phyloP scores from a whole-genome alignment of 2,797 vertebrate genomes.

The Rhynchonycteris naso region DNA sequence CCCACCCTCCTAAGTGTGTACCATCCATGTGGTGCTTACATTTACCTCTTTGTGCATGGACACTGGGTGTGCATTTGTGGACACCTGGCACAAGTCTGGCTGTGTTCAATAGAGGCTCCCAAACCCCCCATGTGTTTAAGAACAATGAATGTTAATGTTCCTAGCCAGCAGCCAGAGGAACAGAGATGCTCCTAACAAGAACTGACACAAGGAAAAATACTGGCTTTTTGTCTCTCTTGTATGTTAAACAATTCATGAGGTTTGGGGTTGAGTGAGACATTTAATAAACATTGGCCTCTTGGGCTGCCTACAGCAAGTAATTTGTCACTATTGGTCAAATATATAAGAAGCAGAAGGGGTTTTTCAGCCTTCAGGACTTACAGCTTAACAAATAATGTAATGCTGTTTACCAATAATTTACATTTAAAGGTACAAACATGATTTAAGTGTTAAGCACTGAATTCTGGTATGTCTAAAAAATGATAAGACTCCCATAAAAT shows the following conservation, averaged over 20 bases:
- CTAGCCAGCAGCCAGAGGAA: constrained; percentile 83
- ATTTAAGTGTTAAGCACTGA: constrained; percentile 69
- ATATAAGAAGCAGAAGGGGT: constrained; percentile 79
- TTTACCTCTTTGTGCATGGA: neutral
- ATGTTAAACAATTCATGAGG: constrained; percentile 89
- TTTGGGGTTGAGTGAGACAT: constrained; percentile 84
- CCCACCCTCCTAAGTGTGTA: neutral
- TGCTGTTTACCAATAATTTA: constrained; percentile 76
- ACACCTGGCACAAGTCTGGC: neutral
- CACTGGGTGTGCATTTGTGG: constrained; percentile 32
- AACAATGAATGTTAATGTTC: constrained; percentile 83
- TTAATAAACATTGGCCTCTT: constrained; percentile 86
- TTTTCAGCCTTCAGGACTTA: constrained; percentile 81
- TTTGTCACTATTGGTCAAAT: constrained; percentile 84
- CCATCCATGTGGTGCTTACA: fast-evolving
- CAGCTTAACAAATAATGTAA: constrained; percentile 78
- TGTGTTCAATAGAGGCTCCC: constrained; percentile 19
- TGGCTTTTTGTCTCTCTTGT: constrained; percentile 85
- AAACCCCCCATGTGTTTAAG: constrained; percentile 55
- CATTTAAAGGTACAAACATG: constrained; percentile 72
- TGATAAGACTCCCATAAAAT: neutral
- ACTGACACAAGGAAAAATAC: constrained; percentile 86
- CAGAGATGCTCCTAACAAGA: constrained; percentile 83
- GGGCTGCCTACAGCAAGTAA: constrained; percentile 84
- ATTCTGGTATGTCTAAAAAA: constrained; percentile 66